Evolutionary conservation across 2,113 vertebrate genomes (phyloP).

Genomic region (Phalacrocorax aristotelis): DNA sequence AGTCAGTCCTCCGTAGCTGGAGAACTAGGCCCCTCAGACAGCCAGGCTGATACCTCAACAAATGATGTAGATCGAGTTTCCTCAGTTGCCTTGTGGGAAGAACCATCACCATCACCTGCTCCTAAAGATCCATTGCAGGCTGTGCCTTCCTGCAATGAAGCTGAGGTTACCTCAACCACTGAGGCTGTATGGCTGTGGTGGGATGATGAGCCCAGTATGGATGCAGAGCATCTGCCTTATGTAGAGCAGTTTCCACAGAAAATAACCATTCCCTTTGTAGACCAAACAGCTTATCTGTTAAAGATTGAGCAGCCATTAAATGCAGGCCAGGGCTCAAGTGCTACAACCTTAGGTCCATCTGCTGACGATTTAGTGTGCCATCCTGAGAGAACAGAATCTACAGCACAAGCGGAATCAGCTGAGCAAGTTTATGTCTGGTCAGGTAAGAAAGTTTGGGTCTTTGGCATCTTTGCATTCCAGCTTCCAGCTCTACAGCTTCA

Average conservation of each 20-base stretch:
- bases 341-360: not conserved
- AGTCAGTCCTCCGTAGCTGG: not conserved
- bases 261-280: constrained; percentile 31
- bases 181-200: not conserved
- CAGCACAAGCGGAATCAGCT: not conserved
- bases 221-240: not conserved
- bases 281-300: not conserved
- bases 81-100: constrained; percentile 40
- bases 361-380: not conserved
- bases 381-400: not conserved
- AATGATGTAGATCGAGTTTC: not conserved
- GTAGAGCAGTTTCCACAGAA: constrained; percentile 53
- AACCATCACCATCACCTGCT: constrained; percentile 27
- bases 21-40: not conserved
- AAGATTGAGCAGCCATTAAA: constrained; percentile 21
- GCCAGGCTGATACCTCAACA: not conserved
- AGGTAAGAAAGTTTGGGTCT: constrained; percentile 56
- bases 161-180: not conserved
- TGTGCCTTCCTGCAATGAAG: not conserved
- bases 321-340: not conserved
- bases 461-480: not conserved
- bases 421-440: constrained; percentile 39
- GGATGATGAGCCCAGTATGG: not conserved
- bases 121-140: not conserved
- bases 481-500: not conserved